A percentile compares a stretch with the other conserved stretches of the same genome.
These are phyloP conservation scores for Falco naumanni DNA, from an alignment of 2,797 vertebrate genomes.

Conservation along the genomic window DNA sequence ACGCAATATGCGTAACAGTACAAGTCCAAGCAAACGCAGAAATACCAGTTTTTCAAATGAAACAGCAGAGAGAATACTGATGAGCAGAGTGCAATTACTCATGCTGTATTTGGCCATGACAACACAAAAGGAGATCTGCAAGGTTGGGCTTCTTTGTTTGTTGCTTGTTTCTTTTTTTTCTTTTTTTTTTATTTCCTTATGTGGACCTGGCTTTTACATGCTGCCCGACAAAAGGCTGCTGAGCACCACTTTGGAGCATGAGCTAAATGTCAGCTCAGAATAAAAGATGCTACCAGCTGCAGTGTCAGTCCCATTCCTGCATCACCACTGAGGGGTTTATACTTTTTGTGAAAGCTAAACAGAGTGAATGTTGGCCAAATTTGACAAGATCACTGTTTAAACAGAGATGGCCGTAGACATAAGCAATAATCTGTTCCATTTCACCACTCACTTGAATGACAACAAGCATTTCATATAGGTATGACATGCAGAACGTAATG, in stretches of 20 bases:
- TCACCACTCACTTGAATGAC: neutral
- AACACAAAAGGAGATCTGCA: neutral
- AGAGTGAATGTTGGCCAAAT: neutral
- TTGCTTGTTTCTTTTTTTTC: neutral
- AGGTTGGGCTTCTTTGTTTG: neutral
- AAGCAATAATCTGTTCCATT: neutral
- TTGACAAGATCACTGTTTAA: neutral
- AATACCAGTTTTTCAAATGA: constrained; percentile 14
- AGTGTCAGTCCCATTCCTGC: neutral
- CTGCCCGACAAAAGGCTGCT: neutral
- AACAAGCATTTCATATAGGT: neutral
- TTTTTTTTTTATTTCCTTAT: neutral
- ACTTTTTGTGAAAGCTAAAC: neutral
- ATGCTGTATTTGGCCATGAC: neutral
- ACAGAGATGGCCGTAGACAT: neutral
- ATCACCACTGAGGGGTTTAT: neutral
- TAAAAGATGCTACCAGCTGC: neutral
- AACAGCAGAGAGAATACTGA: neutral
- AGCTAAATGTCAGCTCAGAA: neutral
- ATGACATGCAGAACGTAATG: neutral
- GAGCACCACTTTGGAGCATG: neutral
- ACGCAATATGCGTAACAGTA: neutral
- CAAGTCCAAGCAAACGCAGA: neutral
- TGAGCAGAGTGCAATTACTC: neutral
- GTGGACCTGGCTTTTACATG: neutral